Evolutionary conservation across 2,888 invertebrate species (phyloP), one percentile per base, ranked within the genome.

Genomic region (Acronicta psi): DNA sequence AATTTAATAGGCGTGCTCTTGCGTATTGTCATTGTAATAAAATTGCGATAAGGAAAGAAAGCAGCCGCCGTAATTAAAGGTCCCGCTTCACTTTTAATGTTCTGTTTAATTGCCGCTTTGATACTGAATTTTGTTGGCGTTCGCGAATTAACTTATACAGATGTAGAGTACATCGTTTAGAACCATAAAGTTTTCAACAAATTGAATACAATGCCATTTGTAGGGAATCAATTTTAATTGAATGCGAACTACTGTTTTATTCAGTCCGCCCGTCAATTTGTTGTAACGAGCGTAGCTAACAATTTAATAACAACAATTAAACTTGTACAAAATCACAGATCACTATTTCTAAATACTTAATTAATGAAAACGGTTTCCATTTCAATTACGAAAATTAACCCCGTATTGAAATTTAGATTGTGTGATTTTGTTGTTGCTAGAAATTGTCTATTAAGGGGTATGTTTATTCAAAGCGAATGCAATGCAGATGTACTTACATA

Each of bases 11-110:
- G 79, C 80, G 80, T 77, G 82, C 82, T 84, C 80, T 88, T 87
- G 89, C 82, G 85, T 89, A 90, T 91, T 91, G 88, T 90, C 91
- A 84, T 86, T 85, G 86, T 89, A 88, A 92, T 91, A 89, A 91
- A 89, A 89, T 86, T 86, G 81, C 78, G 88, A 90, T 91, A 89
- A 88, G 87, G 87, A 89, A 88, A 90, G 86, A 89, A 89, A 88
- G 82, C 90, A 87, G 86, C 77, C 80, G 77, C 79, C 77, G 80
- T 86, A 90, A 92, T 91, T 92, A 92, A 90, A 88, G 87, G 80
- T 84, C 85, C 84, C 82, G 75, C 80, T 84, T 84, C 81, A 84
- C 81, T 81, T 87, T 86, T 83, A 82, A 83, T 81, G 79, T 77
- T 74, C 77, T 73, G 70, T 85, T 86, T 87, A 86, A 89, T 87